Percentiles rank a stretch among this genome's conserved stretches.
These are phyloP conservation scores for Coptodon rendalli DNA, from an alignment of 2,113 vertebrate species.

Conservation along the genomic window DNA sequence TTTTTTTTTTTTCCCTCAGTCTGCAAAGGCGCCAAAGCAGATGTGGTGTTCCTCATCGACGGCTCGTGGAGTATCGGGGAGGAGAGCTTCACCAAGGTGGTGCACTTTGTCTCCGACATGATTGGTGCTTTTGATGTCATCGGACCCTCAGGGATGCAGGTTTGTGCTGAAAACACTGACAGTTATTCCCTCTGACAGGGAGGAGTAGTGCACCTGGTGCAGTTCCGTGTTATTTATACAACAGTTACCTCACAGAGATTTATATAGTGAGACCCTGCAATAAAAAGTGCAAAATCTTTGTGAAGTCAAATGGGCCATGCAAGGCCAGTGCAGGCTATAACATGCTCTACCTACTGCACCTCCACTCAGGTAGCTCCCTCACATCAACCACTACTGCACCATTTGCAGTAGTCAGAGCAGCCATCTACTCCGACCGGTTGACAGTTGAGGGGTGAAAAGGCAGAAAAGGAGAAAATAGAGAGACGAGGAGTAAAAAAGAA, in stretches of 20 bases:
- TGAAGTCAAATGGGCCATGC: background rate
- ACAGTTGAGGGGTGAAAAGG: background rate
- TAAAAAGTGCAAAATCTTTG: background rate
- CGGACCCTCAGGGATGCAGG: slow-evolving; percentile 91
- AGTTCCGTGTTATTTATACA: background rate
- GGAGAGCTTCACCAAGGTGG: slow-evolving; percentile 93
- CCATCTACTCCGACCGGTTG: background rate
- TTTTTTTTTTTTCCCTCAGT: slow-evolving; percentile 62
- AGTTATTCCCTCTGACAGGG: background rate
- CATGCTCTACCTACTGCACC: background rate
- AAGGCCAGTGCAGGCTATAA: background rate
- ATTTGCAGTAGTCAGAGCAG: background rate
- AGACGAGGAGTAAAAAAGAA: background rate
- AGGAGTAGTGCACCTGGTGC: background rate
- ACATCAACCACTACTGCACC: background rate
- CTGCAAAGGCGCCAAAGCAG: slow-evolving; percentile 96
- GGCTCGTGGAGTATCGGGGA: slow-evolving; percentile 98
- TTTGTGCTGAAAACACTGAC: slow-evolving; percentile 26
- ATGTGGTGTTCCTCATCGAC: slow-evolving; percentile 95
- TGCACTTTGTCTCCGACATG: slow-evolving; percentile 85
- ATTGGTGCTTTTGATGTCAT: slow-evolving; percentile 88
- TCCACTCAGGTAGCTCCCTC: background rate
- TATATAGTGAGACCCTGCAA: background rate
- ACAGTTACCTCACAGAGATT: background rate
- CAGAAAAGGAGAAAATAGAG: background rate